These are phyloP conservation scores for Thalassophryne amazonica DNA, from an alignment of 2,797 vertebrate species.

Conservation along the genomic window DNA sequence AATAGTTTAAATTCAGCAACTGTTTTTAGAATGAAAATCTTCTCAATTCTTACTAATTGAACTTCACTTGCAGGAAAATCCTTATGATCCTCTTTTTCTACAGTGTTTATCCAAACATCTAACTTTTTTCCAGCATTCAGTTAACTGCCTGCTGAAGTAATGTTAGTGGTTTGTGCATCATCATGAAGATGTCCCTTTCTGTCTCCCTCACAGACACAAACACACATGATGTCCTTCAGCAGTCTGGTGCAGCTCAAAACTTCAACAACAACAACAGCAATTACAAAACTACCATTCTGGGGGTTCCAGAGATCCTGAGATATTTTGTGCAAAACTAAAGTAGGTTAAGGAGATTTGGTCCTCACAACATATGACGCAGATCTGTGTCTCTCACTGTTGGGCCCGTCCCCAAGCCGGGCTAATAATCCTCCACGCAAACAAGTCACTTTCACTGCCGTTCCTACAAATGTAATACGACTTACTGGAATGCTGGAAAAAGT, in stretches of 20 bases:
- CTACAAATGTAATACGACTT: conserved; percentile 57
- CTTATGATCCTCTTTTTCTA: conserved; percentile 7
- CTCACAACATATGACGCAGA: conserved; percentile 76
- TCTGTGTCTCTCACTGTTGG: conserved; percentile 54
- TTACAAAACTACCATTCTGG: conserved; percentile 23
- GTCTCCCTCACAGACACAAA: too few relatives aligned
- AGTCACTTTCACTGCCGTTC: conserved; percentile 61
- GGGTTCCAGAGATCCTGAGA: conserved; percentile 48
- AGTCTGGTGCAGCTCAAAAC: conserved; percentile 36
- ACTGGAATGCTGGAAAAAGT: conserved; percentile 65
- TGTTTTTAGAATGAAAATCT: background rate
- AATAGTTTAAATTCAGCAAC: background rate
- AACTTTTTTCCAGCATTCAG: conserved; percentile 10
- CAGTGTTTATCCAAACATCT: conserved; percentile 29
- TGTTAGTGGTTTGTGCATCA: too few relatives aligned
- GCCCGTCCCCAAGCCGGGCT: conserved; percentile 64
- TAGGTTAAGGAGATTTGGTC: conserved; percentile 81
- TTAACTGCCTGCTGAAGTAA: conserved; percentile 2
- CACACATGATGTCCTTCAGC: conserved; percentile 28
- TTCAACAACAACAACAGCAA: conserved; percentile 47
- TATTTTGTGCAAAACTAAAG: conserved; percentile 68
- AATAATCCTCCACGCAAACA: conserved; percentile 72
- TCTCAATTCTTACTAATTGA: background rate
- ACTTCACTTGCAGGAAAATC: background rate
- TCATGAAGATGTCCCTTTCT: background rate